These are phyloP conservation scores for Xylocampa areola DNA, from an alignment of 2,888 invertebrate species.

Conservation along the genomic window DNA sequence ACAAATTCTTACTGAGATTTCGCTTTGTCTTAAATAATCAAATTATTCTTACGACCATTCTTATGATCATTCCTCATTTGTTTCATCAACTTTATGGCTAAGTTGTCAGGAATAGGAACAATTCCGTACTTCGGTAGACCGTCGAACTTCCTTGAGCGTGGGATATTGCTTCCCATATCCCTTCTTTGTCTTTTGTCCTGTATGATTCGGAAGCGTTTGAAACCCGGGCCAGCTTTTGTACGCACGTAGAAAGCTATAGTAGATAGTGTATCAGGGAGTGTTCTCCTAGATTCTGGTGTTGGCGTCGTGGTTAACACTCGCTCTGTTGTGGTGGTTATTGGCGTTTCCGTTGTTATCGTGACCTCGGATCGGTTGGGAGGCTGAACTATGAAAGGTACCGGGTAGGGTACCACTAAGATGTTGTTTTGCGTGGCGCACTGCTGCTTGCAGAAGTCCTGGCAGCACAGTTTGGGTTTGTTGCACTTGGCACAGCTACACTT, in stretches of 20 bases:
- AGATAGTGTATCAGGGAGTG: background rate
- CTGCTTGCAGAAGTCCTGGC: constrained; percentile 20
- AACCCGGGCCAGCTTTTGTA: background rate
- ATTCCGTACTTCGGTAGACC: constrained; percentile 48
- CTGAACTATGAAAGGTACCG: constrained; percentile 35
- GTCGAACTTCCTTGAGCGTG: constrained; percentile 6
- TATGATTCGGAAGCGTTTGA: constrained; percentile 32
- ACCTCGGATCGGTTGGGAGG: constrained; percentile 1
- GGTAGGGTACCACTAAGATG: constrained; percentile 43
- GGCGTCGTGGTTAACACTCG: background rate
- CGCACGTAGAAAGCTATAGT: constrained; percentile 5
- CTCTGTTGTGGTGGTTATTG: background rate
- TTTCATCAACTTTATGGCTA: constrained; percentile 48
- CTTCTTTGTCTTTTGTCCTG: constrained; percentile 21
- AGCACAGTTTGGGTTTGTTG: constrained; percentile 28
- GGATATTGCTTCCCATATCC: constrained; percentile 10
- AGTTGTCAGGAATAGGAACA: constrained; percentile 55
- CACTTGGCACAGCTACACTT: constrained; percentile 36
- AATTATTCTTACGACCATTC: too few relatives aligned
- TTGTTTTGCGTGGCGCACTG: constrained; percentile 30
- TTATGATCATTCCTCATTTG: constrained; percentile 33
- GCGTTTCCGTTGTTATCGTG: background rate
- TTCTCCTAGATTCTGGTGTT: constrained; percentile 3
- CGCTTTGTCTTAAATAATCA: constrained; percentile 1
- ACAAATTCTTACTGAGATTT: constrained; percentile 9